These are phyloP conservation scores for Ceratitis capitata DNA, from an alignment of 1,140 invertebrate genomes.

Conservation along the genomic window DNA sequence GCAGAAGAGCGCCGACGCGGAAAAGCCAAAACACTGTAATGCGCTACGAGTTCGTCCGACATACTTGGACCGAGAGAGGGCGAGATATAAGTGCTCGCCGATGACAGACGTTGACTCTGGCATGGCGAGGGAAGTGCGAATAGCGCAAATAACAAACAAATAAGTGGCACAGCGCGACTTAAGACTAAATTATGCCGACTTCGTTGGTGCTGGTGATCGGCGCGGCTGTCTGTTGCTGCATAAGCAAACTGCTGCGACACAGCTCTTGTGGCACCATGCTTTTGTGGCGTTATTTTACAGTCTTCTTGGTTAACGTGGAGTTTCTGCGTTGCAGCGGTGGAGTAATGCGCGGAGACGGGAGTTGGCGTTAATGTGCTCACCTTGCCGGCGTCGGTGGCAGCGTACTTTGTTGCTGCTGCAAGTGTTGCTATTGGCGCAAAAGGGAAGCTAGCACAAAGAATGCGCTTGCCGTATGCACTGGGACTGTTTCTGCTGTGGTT, in stretches of 20 bases:
- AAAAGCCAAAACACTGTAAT: constrained; percentile 47
- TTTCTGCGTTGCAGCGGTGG: not conserved
- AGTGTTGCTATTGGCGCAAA: not conserved
- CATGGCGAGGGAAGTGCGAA: not conserved
- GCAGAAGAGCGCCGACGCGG: constrained; percentile 57
- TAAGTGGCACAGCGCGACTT: constrained; percentile 11
- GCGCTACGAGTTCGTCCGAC: constrained; percentile 16
- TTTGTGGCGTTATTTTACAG: constrained; percentile 14
- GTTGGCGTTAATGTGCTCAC: not conserved
- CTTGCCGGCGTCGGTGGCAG: not conserved
- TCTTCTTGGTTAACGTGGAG: not conserved
- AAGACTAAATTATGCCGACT: constrained; percentile 30
- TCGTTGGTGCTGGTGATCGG: no score
- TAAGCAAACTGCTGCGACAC: not conserved
- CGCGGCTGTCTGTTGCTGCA: not conserved
- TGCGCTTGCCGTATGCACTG: not conserved
- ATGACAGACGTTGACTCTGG: not conserved
- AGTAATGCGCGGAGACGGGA: not conserved
- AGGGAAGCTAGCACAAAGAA: not conserved
- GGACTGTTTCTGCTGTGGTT: not conserved
- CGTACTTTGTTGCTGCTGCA: not conserved
- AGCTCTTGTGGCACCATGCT: not conserved
- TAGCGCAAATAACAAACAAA: not conserved
- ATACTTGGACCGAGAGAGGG: constrained; percentile 41
- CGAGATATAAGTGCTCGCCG: not conserved